These are phyloP conservation scores for Ophion ellenae DNA, from an alignment of 2,888 invertebrate species.

Conservation along the genomic window DNA sequence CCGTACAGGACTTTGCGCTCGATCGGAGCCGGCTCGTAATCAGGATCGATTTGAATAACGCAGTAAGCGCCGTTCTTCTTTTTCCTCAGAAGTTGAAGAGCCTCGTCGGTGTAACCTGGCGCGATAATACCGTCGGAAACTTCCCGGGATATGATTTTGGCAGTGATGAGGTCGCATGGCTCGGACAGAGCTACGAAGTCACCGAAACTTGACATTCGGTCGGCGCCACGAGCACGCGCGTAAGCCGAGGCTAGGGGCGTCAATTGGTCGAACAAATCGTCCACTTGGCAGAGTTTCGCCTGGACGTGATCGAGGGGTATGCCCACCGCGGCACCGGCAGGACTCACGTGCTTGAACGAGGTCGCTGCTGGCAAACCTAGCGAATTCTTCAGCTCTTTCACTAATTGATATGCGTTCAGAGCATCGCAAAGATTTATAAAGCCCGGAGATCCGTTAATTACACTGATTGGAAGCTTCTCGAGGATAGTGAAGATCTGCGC, in stretches of 20 bases:
- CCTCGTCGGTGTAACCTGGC: constrained; percentile 94
- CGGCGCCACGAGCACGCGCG: constrained; percentile 98
- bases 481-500: constrained; percentile 95
- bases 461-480: constrained; percentile 92
- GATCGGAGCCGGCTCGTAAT: constrained; percentile 91
- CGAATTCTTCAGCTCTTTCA: constrained; percentile 92
- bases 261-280: constrained; percentile 90
- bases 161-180: constrained; percentile 94
- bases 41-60: constrained; percentile 95
- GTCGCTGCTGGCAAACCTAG: constrained; percentile 95
- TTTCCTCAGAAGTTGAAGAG: constrained; percentile 93
- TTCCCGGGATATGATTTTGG: constrained; percentile 95
- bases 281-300: constrained; percentile 96
- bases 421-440: constrained; percentile 99
- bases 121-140: constrained; percentile 99
- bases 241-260: constrained; percentile 95
- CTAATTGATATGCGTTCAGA: constrained; percentile 98
- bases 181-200: constrained; percentile 98
- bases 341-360: constrained; percentile 99
- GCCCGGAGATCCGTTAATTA: constrained; percentile 97
- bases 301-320: constrained; percentile 90
- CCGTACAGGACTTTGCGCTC: constrained; percentile 95
- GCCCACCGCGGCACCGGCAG: constrained; percentile 98
- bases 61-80: constrained; percentile 98
- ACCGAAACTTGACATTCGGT: constrained; percentile 99